A percentile compares a stretch with the other conserved stretches of the same genome.
phyloP scores from a whole-genome alignment of 2,888 invertebrate genomes.

The Eupeodes latifasciatus region DNA sequence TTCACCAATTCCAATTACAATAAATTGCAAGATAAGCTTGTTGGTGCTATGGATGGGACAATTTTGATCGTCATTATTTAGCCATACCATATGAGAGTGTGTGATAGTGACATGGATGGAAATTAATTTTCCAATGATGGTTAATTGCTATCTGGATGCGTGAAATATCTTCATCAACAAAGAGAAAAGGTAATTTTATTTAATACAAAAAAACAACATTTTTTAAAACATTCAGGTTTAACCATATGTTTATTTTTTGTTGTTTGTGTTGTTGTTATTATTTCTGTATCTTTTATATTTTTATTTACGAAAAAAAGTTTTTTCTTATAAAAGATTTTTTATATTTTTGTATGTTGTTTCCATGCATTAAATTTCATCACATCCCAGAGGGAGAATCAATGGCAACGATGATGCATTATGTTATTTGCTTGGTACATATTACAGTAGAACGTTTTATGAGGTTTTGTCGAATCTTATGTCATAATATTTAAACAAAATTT shows the following conservation, averaged over 20 bases:
- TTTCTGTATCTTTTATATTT: not conserved
- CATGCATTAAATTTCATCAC: not conserved
- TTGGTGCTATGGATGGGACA: not conserved
- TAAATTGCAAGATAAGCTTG: conserved; percentile 35
- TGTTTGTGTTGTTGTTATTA: not conserved
- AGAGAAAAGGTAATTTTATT: conserved; percentile 7
- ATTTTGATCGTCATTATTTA: conserved; percentile 13
- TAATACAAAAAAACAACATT: no score
- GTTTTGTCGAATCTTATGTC: no score
- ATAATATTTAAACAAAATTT: no score
- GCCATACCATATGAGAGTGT: not conserved
- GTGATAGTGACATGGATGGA: conserved; percentile 1
- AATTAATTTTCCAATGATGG: conserved; percentile 22
- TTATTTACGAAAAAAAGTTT: not conserved
- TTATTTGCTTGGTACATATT: not conserved
- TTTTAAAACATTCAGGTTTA: not conserved
- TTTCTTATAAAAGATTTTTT: not conserved
- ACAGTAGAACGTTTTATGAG: not conserved
- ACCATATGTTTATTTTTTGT: not conserved
- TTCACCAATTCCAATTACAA: conserved; percentile 32
- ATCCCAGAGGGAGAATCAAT: not conserved
- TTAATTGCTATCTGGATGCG: conserved; percentile 18
- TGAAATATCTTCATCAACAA: not conserved
- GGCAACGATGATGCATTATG: not conserved
- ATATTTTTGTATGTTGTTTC: conserved; percentile 1